phyloP scores from a whole-genome alignment of 2,797 vertebrate species.

The Muraenolepis orangiensis region DNA sequence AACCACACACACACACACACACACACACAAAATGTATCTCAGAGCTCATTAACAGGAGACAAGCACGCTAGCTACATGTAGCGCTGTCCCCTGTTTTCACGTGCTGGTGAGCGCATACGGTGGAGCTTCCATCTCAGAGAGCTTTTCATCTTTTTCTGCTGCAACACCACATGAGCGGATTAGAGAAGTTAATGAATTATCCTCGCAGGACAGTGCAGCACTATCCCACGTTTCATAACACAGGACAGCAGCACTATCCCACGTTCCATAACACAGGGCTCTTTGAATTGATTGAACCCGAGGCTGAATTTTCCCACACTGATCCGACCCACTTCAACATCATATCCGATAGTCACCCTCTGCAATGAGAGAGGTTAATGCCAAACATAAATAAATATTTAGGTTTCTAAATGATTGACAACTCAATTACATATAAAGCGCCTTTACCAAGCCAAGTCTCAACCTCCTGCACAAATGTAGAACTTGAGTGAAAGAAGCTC shows the following conservation, averaged over 20 bases:
- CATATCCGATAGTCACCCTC: constrained; percentile 44
- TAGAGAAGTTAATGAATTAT: constrained; percentile 76
- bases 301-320: constrained; percentile 72
- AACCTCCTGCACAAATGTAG: too few species aligned
- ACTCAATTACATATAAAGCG: too few species aligned
- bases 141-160: constrained; percentile 72
- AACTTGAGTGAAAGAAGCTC: too few species aligned
- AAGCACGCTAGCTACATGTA: constrained; percentile 66
- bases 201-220: constrained; percentile 70
- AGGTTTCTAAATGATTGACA: constrained; percentile 31
- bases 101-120: constrained; percentile 45
- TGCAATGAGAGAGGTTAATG: constrained; percentile 50
- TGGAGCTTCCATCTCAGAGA: constrained; percentile 56
- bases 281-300: constrained; percentile 71
- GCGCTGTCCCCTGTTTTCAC: constrained; percentile 43
- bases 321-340: constrained; percentile 48
- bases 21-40: constrained; percentile 77
- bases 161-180: constrained; percentile 71
- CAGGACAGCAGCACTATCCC: constrained; percentile 68
- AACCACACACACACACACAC: not conserved
- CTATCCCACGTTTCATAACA: constrained; percentile 74
- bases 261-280: constrained; percentile 69
- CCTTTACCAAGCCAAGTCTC: too few species aligned
- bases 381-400: constrained; percentile 38
- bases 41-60: constrained; percentile 75